A percentile compares a stretch with the other conserved stretches of the same genome.
These are phyloP conservation scores for Discoglossus pictus DNA, from an alignment of 2,797 vertebrate genomes.

Conservation along the genomic window DNA sequence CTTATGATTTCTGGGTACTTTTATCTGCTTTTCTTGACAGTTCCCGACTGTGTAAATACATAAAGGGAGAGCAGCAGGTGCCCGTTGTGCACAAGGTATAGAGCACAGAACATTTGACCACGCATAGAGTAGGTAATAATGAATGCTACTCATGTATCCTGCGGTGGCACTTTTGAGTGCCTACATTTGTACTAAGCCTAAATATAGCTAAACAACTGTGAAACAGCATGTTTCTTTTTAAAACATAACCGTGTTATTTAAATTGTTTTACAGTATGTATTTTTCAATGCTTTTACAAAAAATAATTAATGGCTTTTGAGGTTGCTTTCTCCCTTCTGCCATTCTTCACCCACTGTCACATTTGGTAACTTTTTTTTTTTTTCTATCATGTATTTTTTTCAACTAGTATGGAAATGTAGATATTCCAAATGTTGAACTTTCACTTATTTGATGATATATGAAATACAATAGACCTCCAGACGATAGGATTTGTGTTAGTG, in stretches of 20 bases:
- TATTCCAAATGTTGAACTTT: too few species aligned
- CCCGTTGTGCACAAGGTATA: constrained; percentile 22
- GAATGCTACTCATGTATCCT: constrained; percentile 40
- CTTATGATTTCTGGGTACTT: constrained; percentile 41
- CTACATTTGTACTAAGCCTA: constrained; percentile 41
- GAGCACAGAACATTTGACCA: constrained; percentile 40
- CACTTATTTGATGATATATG: too few species aligned
- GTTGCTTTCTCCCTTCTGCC: constrained; percentile 1
- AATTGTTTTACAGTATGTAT: constrained; percentile 36
- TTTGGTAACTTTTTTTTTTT: constrained; percentile 9
- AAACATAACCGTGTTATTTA: constrained; percentile 49
- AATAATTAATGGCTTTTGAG: constrained; percentile 36
- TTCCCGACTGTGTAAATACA: constrained; percentile 18
- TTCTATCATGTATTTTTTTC: too few species aligned
- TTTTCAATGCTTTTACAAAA: constrained; percentile 24
- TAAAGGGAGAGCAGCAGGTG: constrained; percentile 33
- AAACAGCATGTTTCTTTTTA: constrained; percentile 45
- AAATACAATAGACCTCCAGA: too few species aligned
- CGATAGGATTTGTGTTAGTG: too few species aligned
- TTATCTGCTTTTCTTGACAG: constrained; percentile 27
- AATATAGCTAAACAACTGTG: constrained; percentile 42
- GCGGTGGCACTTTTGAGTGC: constrained; percentile 40
- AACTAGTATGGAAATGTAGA: too few species aligned
- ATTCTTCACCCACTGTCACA: constrained; percentile 24
- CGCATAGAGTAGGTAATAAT: constrained; percentile 43